phyloP scores from a whole-genome alignment of 2,113 vertebrate genomes.

The Urocynchramus pylzowi region DNA sequence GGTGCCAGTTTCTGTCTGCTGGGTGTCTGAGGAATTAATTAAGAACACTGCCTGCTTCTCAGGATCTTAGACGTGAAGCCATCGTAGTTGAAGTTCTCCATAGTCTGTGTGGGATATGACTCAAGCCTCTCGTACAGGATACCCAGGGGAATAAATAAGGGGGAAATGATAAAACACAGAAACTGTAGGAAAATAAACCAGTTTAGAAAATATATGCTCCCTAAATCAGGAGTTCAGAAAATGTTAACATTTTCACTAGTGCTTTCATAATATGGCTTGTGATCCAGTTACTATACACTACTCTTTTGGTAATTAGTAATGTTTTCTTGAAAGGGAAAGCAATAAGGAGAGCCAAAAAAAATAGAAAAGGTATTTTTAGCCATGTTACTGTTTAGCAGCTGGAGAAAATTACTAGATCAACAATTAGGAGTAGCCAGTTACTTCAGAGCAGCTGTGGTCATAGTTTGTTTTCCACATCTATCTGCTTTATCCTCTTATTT shows the following conservation, averaged over 20 bases:
- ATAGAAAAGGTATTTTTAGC: background rate
- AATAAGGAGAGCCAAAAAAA: background rate
- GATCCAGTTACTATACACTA: background rate
- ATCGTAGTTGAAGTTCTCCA: background rate
- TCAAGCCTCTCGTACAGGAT: background rate
- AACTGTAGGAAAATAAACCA: background rate
- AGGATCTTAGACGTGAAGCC: background rate
- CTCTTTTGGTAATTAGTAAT: background rate
- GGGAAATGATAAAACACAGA: background rate
- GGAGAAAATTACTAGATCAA: background rate
- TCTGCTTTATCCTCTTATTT: background rate
- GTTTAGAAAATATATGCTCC: background rate
- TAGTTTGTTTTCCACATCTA: background rate
- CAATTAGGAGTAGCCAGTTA: background rate
- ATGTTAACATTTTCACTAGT: background rate
- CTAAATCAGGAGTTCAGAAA: background rate
- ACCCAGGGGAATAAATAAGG: background rate
- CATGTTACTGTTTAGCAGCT: background rate
- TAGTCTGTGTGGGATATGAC: background rate
- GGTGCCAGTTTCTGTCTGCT: conserved; percentile 28
- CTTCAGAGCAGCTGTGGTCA: background rate
- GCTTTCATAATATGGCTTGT: background rate
- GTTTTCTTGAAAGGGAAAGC: background rate
- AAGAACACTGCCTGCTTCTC: background rate
- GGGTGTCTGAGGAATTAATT: conserved; percentile 52